phyloP scores from a whole-genome alignment of 2,113 vertebrate species.

The Phyllopteryx taeniolatus region DNA sequence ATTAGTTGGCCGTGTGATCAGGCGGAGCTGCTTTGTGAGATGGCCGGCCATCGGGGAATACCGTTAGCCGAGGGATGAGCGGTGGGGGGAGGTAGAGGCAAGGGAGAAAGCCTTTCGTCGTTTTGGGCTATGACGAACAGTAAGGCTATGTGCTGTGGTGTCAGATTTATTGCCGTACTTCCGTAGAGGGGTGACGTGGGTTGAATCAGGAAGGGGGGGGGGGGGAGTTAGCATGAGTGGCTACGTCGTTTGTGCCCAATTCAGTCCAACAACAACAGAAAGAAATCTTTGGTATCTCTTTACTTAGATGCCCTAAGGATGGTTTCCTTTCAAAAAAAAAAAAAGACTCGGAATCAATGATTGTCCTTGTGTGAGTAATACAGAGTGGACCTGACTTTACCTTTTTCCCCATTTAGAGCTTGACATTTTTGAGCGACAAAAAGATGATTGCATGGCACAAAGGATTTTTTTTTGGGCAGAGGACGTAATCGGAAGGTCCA shows the following conservation, averaged over 20 bases:
- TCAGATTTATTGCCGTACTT: slow-evolving; percentile 74
- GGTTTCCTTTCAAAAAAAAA: slow-evolving; percentile 51
- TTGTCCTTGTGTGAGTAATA: slow-evolving; percentile 66
- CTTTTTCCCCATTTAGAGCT: slow-evolving; percentile 59
- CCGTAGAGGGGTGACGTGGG: slow-evolving; percentile 49
- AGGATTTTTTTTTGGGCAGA: slow-evolving; percentile 51
- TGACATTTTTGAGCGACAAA: slow-evolving; percentile 60
- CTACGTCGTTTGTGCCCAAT: slow-evolving; percentile 50
- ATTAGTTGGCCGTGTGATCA: slow-evolving; percentile 76
- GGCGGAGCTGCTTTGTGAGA: slow-evolving; percentile 72
- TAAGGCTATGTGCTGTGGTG: slow-evolving; percentile 73
- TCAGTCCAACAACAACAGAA: slow-evolving; percentile 48
- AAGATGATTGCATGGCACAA: slow-evolving; percentile 74
- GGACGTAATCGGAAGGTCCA: slow-evolving; percentile 52
- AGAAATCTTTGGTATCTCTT: slow-evolving; percentile 71
- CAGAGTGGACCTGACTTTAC: slow-evolving; percentile 65
- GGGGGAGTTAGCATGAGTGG: slow-evolving; percentile 25
- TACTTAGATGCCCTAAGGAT: slow-evolving; percentile 61
- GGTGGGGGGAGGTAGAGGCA: slow-evolving; percentile 53
- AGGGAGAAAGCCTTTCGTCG: slow-evolving; percentile 54
- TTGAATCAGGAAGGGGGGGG: slow-evolving; percentile 33
- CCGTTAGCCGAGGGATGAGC: slow-evolving; percentile 62
- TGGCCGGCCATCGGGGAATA: slow-evolving; percentile 70
- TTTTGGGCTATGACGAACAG: slow-evolving; percentile 58
- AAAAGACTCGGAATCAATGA: slow-evolving; percentile 52